Base-by-base conservation (phyloP, 2,888 invertebrate genomes). In the Lasioglossum zephyrum region DNA sequence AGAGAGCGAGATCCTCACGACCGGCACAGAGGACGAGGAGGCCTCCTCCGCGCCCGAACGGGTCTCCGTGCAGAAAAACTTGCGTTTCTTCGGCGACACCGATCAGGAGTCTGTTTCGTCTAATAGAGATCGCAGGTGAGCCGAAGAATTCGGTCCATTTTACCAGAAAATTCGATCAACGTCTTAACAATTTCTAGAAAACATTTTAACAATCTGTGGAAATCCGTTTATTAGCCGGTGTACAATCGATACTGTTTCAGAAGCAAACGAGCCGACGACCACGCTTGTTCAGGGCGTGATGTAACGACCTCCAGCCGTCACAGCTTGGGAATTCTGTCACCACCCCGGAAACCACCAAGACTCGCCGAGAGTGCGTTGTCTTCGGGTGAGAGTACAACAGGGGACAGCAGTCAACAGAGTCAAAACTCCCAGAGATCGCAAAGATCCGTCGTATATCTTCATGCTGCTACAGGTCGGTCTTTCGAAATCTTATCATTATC, bases 71-170 rank as follows among this genome's bases (percentile, higher is more conserved):
- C 94, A 95, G 49, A 98, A 97, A 94, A 98, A 96, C 95, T 96
- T 98, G 18, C 96, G 98, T 76, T 98, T 98, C 96, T 98, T 98
- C 95, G 98, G 98, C 36, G 98, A 98, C 95, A 98, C 98, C 16
- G 98, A 98, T 93, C 96, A 96, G 85, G 98, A 98, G 92, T 97
- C 98, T 18, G 89, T 94, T 82, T 93, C 95, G 75, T 95, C 95
- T 49, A 93, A 93, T 79, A 93, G 93, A 90, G 93, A 94, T 77
- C 94, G 93, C 91, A 94, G 95, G 95, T 95, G 11, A 36, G 36
- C 5, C 2, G 57, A 26, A 44, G n/a, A 31, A 22, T 53, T 53
- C 22, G 8, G 2, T 53, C 22, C 22, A 53, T 8, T 8, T 53
- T 53, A 6, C 22, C 6, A 6, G 6, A 8, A 53, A 22, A 22